A percentile compares a stretch with the other conserved stretches of the same genome.
Evolutionary conservation across 1,140 invertebrate genomes (phyloP).

Genomic region (Eciton burchellii): DNA sequence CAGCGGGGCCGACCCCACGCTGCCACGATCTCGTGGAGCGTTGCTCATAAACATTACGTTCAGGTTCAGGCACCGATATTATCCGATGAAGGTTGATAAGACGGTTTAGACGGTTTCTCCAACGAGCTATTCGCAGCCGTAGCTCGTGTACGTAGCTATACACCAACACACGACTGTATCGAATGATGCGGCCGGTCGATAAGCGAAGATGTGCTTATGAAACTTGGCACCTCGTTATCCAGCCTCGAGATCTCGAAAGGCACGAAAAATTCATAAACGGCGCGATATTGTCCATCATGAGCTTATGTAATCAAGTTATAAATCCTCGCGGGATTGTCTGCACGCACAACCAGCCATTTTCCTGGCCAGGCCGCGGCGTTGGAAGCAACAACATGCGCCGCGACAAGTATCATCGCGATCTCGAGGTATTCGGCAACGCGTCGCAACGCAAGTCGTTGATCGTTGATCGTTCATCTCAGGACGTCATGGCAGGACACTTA

Average conservation of each 20-base stretch:
- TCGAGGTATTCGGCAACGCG: not conserved
- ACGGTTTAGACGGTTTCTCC: constrained; percentile 74
- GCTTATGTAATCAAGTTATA: constrained; percentile 60
- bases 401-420: not conserved
- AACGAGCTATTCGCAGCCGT: constrained; percentile 47
- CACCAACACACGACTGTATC: constrained; percentile 56
- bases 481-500: too few relatives aligned
- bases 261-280: constrained; percentile 65
- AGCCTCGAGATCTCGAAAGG: constrained; percentile 43
- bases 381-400: not conserved
- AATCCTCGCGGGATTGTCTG: constrained; percentile 32
- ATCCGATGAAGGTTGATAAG: constrained; percentile 73
- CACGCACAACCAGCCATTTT: constrained; percentile 21
- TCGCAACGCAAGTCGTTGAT: too few relatives aligned
- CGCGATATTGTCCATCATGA: constrained; percentile 51
- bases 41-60: constrained; percentile 77
- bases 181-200: constrained; percentile 66
- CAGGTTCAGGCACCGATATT: constrained; percentile 69
- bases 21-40: constrained; percentile 77
- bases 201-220: constrained; percentile 75
- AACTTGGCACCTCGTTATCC: constrained; percentile 72
- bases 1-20: constrained; percentile 67
- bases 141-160: constrained; percentile 21
- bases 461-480: too few relatives aligned
- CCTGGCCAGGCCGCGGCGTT: not conserved